Conservation (phyloP, 2,888 invertebrate species). For the Macroteleia sp. region DNA sequence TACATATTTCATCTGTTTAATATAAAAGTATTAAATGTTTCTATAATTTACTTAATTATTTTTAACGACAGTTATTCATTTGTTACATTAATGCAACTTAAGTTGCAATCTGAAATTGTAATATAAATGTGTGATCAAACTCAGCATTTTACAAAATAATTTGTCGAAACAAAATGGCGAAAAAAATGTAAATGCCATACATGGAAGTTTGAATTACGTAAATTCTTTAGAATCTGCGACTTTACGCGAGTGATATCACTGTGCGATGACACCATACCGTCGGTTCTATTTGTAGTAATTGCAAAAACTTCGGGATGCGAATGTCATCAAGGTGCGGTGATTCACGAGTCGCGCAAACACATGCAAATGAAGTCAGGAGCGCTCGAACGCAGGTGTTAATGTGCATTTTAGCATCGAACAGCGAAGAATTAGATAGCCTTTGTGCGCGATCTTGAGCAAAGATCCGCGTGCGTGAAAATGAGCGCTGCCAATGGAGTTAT, state of each 20-base stretch:
- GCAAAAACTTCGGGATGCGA: slow-evolving; percentile 3
- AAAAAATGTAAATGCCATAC: too few relatives aligned
- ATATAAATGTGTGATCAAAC: too few relatives aligned
- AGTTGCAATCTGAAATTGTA: too few relatives aligned
- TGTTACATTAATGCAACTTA: too few relatives aligned
- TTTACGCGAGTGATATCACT: slow-evolving; percentile 14
- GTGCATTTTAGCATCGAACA: slow-evolving; percentile 28
- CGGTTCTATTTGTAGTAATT: slow-evolving; percentile 36
- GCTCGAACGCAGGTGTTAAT: slow-evolving; percentile 42
- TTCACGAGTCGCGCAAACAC: slow-evolving; percentile 5
- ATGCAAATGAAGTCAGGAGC: not conserved
- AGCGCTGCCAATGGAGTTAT: not conserved
- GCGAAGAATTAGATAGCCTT: slow-evolving; percentile 29
- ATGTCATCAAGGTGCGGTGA: slow-evolving; percentile 26
- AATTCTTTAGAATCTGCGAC: too few relatives aligned
- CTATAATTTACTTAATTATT: too few relatives aligned
- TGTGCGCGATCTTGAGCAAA: slow-evolving; percentile 22
- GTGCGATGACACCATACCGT: slow-evolving; percentile 16
- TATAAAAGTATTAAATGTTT: too few relatives aligned
- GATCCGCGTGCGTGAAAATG: slow-evolving; percentile 30
- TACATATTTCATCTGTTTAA: too few relatives aligned
- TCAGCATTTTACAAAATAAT: too few relatives aligned
- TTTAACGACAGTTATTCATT: too few relatives aligned
- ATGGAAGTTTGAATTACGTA: too few relatives aligned
- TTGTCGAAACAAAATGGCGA: too few relatives aligned